Evolutionary conservation across 1,140 invertebrate genomes (phyloP), one percentile per base, ranked within the genome.

Genomic region (Pollicipes pollicipes): DNA sequence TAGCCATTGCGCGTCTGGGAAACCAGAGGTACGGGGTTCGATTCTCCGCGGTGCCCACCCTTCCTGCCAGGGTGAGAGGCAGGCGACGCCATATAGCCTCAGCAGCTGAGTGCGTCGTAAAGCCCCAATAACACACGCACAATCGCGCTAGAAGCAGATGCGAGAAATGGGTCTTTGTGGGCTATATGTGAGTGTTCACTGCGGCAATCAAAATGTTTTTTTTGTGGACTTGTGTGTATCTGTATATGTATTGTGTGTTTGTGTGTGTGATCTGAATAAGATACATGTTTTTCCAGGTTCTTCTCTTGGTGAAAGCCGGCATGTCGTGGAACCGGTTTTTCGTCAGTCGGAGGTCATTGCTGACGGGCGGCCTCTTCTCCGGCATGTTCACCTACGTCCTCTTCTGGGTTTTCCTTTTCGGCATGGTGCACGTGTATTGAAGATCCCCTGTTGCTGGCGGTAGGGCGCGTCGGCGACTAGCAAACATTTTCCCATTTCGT

Each of bases 261-360:
- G n/a, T n/a, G n/a, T n/a, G n/a, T n/a, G n/a, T n/a, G n/a, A n/a
- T n/a, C n/a, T n/a, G n/a, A 73, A 68, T 68, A 29, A n/a, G 66
- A 6, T 30, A 71, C 70, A 29, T 74, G 76, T 77, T 73, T 73
- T 77, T 80, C 71, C 75, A 86, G 86, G 78, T 83, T 21, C 85
- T 96, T 84, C 82, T 97, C 37, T 78, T 95, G 72, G 77, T 88
- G 17, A 96, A 95, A 83, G 89, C 91, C 35, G 93, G 93, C 30
- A 84, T 88, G 1, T 84, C 88, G 68, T 97, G 92, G 90, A 86
- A 90, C 75, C 91, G 90, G 79, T 97, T 87, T 81, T 95, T 96
- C 78, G 87, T 93, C 27, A 92, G 88, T 68, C 82, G 93, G 76
- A 85, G 86, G 76, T 85, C 86, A 75, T 81, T 97, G 30, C 82